Percentiles rank a stretch among this genome's conserved stretches.
These are phyloP conservation scores for Lateolabrax maculatus DNA, from an alignment of 2,797 vertebrate genomes.

Conservation along the genomic window DNA sequence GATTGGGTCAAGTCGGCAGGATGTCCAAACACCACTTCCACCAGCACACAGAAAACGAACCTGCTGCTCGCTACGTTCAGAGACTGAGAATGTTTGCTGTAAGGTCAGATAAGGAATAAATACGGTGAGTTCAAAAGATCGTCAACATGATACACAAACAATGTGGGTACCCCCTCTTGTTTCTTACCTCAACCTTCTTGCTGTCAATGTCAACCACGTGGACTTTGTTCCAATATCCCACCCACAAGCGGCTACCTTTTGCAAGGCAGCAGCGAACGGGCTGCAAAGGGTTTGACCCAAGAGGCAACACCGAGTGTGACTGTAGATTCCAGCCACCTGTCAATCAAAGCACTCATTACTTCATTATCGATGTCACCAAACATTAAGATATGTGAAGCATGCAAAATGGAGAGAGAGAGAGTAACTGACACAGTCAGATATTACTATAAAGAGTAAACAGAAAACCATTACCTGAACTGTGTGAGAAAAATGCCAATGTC, in stretches of 20 bases:
- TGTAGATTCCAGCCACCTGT: slow-evolving; percentile 86
- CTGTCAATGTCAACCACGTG: slow-evolving; percentile 79
- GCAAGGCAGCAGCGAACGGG: slow-evolving; percentile 87
- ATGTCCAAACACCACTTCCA: slow-evolving; percentile 86
- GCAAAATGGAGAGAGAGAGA: neutral
- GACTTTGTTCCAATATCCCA: slow-evolving; percentile 88
- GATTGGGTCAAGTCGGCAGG: slow-evolving; percentile 84
- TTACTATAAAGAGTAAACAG: neutral
- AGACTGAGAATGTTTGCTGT: slow-evolving; percentile 85
- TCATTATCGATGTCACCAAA: neutral
- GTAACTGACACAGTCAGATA: neutral
- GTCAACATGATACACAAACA: neutral
- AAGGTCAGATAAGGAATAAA: slow-evolving; percentile 12
- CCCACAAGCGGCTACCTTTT: slow-evolving; percentile 84
- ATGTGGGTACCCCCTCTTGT: neutral
- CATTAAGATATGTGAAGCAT: neutral
- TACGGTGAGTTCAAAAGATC: neutral
- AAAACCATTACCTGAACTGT: slow-evolving; percentile 77
- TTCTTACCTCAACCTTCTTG: slow-evolving; percentile 83
- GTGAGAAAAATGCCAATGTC: slow-evolving; percentile 87
- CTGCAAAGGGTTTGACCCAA: slow-evolving; percentile 84
- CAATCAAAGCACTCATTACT: slow-evolving; percentile 23
- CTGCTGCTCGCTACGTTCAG: slow-evolving; percentile 87
- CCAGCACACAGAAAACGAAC: slow-evolving; percentile 86
- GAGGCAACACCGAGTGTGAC: slow-evolving; percentile 73